phyloP scores from a whole-genome alignment of 1,140 invertebrate genomes.

The Tetramorium parvispinum region DNA sequence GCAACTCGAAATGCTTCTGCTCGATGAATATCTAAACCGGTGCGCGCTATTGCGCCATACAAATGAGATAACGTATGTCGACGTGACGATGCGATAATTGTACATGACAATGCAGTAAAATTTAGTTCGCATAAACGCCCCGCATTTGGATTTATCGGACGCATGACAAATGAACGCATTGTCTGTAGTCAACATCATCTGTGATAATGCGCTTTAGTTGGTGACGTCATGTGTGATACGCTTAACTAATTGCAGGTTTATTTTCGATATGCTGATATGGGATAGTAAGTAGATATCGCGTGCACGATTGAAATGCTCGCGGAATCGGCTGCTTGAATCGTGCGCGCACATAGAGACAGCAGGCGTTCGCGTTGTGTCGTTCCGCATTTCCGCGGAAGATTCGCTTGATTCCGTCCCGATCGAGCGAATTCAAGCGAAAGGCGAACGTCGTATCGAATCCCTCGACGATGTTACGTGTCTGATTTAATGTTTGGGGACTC shows the following conservation, averaged over 20 bases:
- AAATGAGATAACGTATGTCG: conserved; percentile 37
- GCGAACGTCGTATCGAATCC: conserved; percentile 38
- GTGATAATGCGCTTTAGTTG: conserved; percentile 35
- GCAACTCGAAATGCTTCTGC: not conserved
- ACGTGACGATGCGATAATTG: conserved; percentile 41
- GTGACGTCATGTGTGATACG: not conserved
- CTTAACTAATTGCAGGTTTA: conserved; percentile 34
- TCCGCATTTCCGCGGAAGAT: not conserved
- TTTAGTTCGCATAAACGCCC: conserved; percentile 47
- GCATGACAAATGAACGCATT: conserved; percentile 41
- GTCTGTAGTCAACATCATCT: conserved; percentile 34
- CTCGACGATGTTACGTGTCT: conserved; percentile 58
- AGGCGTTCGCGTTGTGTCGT: not conserved
- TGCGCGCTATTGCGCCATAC: not conserved
- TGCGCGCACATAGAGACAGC: not conserved
- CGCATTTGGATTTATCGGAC: conserved; percentile 44
- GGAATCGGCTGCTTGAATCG: not conserved
- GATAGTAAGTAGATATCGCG: not conserved
- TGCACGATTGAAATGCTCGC: not conserved
- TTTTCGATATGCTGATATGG: conserved; percentile 3
- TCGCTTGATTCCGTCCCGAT: conserved; percentile 15
- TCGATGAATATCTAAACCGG: conserved; percentile 35
- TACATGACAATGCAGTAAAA: conserved; percentile 56
- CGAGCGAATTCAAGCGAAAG: conserved; percentile 9
- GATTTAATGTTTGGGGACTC: conserved; percentile 60